These are phyloP conservation scores for Caenorhabditis drosophilae DNA, from an alignment of 2,888 invertebrate genomes.

Conservation along the genomic window DNA sequence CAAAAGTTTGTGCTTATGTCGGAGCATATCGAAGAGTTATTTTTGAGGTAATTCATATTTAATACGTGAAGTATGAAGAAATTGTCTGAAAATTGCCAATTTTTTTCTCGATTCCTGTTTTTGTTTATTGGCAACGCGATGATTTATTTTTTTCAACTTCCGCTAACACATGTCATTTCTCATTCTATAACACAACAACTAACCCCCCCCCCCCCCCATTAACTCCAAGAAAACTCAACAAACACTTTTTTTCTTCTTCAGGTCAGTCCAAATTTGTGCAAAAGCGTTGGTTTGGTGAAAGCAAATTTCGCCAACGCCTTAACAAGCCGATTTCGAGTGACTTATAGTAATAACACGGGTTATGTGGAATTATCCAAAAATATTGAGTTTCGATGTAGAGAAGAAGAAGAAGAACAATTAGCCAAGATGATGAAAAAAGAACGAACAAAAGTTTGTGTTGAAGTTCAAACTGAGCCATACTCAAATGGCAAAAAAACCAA, in stretches of 20 bases:
- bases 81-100: too few relatives aligned
- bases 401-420: conserved; percentile 27
- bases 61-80: too few relatives aligned
- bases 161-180: too few relatives aligned
- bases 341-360: conserved; percentile 47
- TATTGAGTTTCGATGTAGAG: conserved; percentile 40
- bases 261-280: conserved; percentile 30
- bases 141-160: too few relatives aligned
- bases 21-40: conserved; percentile 47
- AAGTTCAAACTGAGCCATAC: conserved; percentile 42
- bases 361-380: conserved; percentile 38
- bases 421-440: conserved; percentile 1
- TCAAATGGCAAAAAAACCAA: conserved; percentile 6
- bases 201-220: too few relatives aligned
- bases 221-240: neutral
- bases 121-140: too few relatives aligned
- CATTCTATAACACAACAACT: too few relatives aligned
- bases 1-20: conserved; percentile 51
- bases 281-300: conserved; percentile 32
- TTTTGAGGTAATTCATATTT: conserved; percentile 29
- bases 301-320: conserved; percentile 36
- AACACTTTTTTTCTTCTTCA: conserved; percentile 6
- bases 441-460: conserved; percentile 15
- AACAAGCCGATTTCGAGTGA: conserved; percentile 34
- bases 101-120: too few relatives aligned